These are phyloP conservation scores for Agrypnus murinus DNA, from an alignment of 2,888 invertebrate species.

Conservation along the genomic window DNA sequence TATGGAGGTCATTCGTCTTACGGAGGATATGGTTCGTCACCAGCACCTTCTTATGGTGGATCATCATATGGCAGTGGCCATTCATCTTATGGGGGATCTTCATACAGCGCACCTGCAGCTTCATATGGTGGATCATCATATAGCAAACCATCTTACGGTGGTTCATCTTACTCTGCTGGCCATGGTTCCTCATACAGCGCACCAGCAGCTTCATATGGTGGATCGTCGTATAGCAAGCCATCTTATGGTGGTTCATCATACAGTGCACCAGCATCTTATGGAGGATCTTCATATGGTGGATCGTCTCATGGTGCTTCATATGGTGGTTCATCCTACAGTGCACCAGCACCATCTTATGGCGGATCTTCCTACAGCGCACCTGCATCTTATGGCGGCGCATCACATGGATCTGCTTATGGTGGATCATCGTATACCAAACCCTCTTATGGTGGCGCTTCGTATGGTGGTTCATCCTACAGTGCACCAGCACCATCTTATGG, in stretches of 20 bases:
- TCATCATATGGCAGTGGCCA: background rate
- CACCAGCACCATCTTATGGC: conserved; percentile 37
- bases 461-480: conserved; percentile 35
- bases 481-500: conserved; percentile 32
- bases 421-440: conserved; percentile 9
- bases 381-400: conserved; percentile 47
- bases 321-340: conserved; percentile 39
- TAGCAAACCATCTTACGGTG: conserved; percentile 14
- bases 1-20: conserved; percentile 23
- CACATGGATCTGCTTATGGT: conserved; percentile 33
- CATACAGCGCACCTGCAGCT: background rate
- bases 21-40: conserved; percentile 30
- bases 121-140: conserved; percentile 37
- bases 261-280: conserved; percentile 38
- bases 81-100: conserved; percentile 33
- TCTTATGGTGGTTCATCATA: conserved; percentile 45
- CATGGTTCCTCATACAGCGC: background rate
- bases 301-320: conserved; percentile 27
- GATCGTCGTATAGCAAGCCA: conserved; percentile 28
- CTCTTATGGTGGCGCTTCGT: conserved; percentile 40
- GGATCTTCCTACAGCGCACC: conserved; percentile 43
- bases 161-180: conserved; percentile 23
- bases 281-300: conserved; percentile 47
- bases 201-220: background rate
- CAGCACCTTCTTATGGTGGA: conserved; percentile 30